Evolutionary conservation across 2,113 vertebrate genomes (phyloP).

Genomic region (Phylloscopus trochiloides): DNA sequence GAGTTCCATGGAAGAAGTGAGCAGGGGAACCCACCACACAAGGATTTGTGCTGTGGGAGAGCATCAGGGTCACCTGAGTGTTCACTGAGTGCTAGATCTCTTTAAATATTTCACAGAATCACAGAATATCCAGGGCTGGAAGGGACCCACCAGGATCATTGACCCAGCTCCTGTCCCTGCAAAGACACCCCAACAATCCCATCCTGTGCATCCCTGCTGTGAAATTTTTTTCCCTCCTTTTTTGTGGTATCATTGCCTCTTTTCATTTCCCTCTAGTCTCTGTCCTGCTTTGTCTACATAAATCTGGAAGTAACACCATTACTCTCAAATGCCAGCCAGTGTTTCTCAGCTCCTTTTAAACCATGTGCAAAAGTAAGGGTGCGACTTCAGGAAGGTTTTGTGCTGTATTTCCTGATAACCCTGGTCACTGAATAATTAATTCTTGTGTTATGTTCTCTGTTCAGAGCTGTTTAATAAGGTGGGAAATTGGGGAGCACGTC

Average conservation of each 20-base stretch:
- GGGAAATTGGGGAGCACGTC: not conserved
- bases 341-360: not conserved
- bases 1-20: accelerated
- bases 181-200: not conserved
- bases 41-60: not conserved
- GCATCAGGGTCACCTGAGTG: not conserved
- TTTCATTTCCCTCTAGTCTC: not conserved
- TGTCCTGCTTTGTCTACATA: not conserved
- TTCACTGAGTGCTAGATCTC: not conserved
- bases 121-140: not conserved
- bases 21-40: not conserved
- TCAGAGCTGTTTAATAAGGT: not conserved
- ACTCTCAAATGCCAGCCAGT: not conserved
- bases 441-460: not conserved
- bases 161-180: not conserved
- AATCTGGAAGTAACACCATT: not conserved
- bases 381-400: not conserved
- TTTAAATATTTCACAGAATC: not conserved
- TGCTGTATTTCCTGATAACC: not conserved
- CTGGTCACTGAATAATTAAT: not conserved
- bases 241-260: not conserved
- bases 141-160: not conserved
- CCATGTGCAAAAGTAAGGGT: not conserved
- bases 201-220: not conserved
- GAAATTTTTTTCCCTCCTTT: not conserved